Evolutionary conservation across 64 coral and sea anemone genomes (phyloP), one percentile per base, ranked within the genome.

Genomic region (Actinia equina): DNA sequence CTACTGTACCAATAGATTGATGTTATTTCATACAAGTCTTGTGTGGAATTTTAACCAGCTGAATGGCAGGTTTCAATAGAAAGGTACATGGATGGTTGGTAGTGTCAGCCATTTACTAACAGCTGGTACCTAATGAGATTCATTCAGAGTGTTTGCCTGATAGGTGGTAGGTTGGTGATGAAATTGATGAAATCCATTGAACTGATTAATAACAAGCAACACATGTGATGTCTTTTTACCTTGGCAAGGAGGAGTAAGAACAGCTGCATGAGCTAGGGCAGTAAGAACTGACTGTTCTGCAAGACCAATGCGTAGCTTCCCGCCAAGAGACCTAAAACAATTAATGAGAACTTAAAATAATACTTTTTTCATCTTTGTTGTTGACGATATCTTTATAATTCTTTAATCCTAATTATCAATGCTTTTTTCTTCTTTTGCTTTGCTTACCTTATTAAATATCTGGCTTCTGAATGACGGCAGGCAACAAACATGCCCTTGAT

Each of bases 401-500:
- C 46, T 4, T 4, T 49, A 49, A 49, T 49, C 46, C 3, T 49
- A 2, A 8, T 30, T 30, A 42, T 77, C 71, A 77, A 9, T 6
- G 15, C 13, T 17, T 43, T 41, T 17, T 14, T 5, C 14, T 4
- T 79, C 11, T 79, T 59, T 14, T 49, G 17, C 46, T 49, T 49
- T 86, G 18, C 43, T 62, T 89, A 95, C 97, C 97, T 90, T 22
- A 94, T 99, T 18, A 99, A 85, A 79, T 95, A 99, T 91, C 97
- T 93, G 37, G 97, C 93, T 64, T 99, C 97, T 65, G 93, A 90
- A 44, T 99, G 88, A 67, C 97, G 93, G 76, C 97, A 99, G 41
- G 97, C 97, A 27, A 99, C 97, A 86, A 99, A 95, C 97, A 99
- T 99, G 11, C 97, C 93, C 58, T 99, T 99, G 44, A 99, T 94